These are phyloP conservation scores for Ips typographus DNA, from an alignment of 1,140 invertebrate species.

Conservation along the genomic window DNA sequence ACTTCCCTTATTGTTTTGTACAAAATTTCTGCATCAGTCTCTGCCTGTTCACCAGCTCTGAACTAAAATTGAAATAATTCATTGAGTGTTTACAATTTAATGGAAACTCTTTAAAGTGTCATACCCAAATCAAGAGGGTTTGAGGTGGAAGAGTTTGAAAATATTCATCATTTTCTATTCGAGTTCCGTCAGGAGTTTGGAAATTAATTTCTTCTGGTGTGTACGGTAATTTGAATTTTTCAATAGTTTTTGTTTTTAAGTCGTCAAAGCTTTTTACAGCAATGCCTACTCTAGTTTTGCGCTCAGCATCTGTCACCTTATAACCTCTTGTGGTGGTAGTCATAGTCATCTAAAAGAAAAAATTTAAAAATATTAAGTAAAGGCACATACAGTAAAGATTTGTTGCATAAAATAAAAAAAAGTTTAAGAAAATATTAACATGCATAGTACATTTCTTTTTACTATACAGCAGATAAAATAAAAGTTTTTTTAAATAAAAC, in stretches of 20 bases:
- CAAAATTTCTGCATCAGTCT: constrained; percentile 50
- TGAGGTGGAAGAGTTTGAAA: constrained; percentile 70
- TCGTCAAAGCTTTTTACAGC: constrained; percentile 50
- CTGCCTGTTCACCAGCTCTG: constrained; percentile 56
- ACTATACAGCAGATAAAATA: too few relatives aligned
- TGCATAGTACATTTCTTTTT: too few relatives aligned
- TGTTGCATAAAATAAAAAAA: too few relatives aligned
- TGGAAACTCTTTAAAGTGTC: neutral
- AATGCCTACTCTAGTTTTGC: constrained; percentile 50
- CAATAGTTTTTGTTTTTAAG: constrained; percentile 49
- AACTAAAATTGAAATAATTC: constrained; percentile 49
- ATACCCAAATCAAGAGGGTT: constrained; percentile 67
- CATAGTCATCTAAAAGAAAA: constrained; percentile 24
- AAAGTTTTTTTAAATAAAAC: too few relatives aligned
- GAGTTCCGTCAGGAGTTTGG: constrained; percentile 64
- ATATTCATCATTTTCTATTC: constrained; percentile 73
- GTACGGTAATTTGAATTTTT: constrained; percentile 50
- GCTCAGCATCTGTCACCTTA: constrained; percentile 51
- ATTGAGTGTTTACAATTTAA: neutral
- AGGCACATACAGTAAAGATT: too few relatives aligned
- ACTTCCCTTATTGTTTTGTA: constrained; percentile 57
- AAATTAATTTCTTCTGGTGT: constrained; percentile 43
- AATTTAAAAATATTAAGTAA: too few relatives aligned
- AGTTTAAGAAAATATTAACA: too few relatives aligned
- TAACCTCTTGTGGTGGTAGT: constrained; percentile 43